Base-by-base conservation (phyloP, 1,140 invertebrate species). In the Calephelis virginiensis region DNA sequence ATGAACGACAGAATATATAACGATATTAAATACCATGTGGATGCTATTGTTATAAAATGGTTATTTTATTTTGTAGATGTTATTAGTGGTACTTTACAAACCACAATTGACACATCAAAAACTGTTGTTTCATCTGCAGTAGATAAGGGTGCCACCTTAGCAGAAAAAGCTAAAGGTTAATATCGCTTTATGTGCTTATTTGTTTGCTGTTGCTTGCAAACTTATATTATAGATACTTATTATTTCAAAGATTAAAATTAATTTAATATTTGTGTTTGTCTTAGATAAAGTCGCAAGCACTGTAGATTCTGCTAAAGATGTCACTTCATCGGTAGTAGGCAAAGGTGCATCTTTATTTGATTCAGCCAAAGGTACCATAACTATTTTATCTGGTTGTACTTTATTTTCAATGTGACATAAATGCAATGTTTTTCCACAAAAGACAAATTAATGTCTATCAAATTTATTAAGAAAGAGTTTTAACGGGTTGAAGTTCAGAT, bases 231-330 rank as follows among this genome's bases (percentile, higher is more conserved):
- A 28, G 38, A 10, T 48, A 11, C 7, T 38, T 60, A 56, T 59
- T 66, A 12, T 17, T 8, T 37, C 10, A n/a, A 37, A 50, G 10
- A 46, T 14, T 53, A 14, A 45, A 47, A 13, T 8, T 69, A 63
- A 7, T 62, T 66, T 69, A 45, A 53, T 68, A 71, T 75, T 71
- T 76, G 71, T 69, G 72, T 56, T 66, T 67, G 5, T 59, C 74
- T 64, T 75, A 47, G 78, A 70, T 47, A 78, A 72, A 60, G 70
- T 83, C n/a, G 49, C 71, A 61, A 66, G 70, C 12, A 79, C 75
- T 65, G 72, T 80, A 69, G 82, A 80, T 47, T 71, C 75, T 1
- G 82, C 83, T 49, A 85, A 85, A 71, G 83, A 81, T 71, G 76
- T 79, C 37, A 80, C 81, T 1, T 72, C 79, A 5, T 71, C 73